Percentiles rank a stretch among this genome's conserved stretches.
phyloP scores from a whole-genome alignment of 2,888 invertebrate genomes.

The Callinectes sapidus region DNA sequence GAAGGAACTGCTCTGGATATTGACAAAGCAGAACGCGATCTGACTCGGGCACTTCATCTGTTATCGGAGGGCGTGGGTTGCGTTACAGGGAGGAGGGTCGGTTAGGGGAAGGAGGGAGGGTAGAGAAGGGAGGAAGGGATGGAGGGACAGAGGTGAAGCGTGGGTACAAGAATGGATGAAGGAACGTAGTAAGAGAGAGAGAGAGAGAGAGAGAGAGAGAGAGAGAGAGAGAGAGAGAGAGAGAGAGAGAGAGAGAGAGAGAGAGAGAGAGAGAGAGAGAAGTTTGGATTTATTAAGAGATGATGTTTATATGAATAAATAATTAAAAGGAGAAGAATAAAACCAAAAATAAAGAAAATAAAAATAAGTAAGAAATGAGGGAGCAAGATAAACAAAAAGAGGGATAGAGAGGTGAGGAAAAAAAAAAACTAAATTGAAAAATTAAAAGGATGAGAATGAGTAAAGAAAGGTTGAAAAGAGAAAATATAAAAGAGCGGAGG shows the following conservation, averaged over 20 bases:
- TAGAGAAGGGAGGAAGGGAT: background rate
- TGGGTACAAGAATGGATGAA: background rate
- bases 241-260: background rate
- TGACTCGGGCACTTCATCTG: slow-evolving; percentile 44
- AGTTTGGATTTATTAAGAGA: no score
- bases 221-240: background rate
- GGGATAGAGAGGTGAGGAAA: background rate
- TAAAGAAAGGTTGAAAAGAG: no score
- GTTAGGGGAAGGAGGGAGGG: background rate
- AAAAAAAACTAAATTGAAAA: background rate
- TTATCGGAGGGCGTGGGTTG: slow-evolving; percentile 22
- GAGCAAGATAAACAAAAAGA: background rate
- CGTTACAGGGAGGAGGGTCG: background rate
- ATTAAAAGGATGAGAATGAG: no score
- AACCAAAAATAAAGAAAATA: background rate
- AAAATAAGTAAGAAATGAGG: background rate
- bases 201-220: background rate
- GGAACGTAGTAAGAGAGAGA: background rate
- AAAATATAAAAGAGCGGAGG: background rate
- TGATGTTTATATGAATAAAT: no score
- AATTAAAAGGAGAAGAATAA: no score
- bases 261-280: no score
- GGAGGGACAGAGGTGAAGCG: background rate
- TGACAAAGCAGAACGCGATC: slow-evolving; percentile 51
- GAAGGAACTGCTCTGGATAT: slow-evolving; percentile 46